Conservation (phyloP, 2,888 invertebrate genomes). For the Noctua fimbriata region DNA sequence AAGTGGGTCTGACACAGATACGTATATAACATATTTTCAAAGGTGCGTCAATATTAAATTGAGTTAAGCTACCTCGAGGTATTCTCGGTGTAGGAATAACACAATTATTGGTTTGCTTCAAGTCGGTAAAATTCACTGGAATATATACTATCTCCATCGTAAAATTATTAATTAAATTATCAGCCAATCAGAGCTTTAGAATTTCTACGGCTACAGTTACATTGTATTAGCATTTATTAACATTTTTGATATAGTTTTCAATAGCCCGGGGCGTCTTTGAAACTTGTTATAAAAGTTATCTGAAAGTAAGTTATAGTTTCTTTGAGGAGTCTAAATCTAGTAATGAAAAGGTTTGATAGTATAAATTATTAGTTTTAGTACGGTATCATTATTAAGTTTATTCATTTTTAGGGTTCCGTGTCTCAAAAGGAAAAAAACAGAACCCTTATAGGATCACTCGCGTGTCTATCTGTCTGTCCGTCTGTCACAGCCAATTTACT, state of each 20-base stretch:
- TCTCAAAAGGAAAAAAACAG: no score
- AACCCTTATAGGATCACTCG: no score
- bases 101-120: conserved; percentile 64
- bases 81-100: conserved; percentile 53
- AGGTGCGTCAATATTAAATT: conserved; percentile 38
- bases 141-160: conserved; percentile 28
- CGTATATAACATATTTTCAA: conserved; percentile 23
- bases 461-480: no score
- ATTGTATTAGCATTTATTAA: conserved; percentile 62
- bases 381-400: not conserved
- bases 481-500: no score
- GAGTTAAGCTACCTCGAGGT: conserved; percentile 12
- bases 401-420: no score
- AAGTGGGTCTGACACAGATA: not conserved
- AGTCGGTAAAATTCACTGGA: conserved; percentile 57
- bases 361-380: not conserved
- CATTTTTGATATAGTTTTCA: conserved; percentile 47
- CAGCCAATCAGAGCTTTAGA: conserved; percentile 68
- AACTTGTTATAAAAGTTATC: conserved; percentile 2
- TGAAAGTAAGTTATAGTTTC: conserved; percentile 20
- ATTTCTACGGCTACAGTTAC: conserved; percentile 57
- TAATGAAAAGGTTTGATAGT: not conserved
- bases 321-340: not conserved
- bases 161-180: conserved; percentile 70
- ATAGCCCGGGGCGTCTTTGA: conserved; percentile 4